Conservation (phyloP, 23 tunicate genomes). For the Styela plicata region DNA sequence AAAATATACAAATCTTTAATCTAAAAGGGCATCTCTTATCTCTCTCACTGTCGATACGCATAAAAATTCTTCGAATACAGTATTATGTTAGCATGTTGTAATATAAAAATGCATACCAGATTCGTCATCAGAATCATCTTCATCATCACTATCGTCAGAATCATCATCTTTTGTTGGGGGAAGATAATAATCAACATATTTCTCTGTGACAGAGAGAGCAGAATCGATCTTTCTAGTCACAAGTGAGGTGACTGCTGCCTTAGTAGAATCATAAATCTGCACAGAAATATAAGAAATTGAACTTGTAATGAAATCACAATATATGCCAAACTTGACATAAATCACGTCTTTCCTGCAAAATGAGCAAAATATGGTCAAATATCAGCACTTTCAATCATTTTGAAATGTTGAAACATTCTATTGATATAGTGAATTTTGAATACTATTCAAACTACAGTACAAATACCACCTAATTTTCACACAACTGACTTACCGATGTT, state of each 20-base stretch:
- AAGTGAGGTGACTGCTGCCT: slow-evolving; percentile 35
- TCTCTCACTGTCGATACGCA: neutral
- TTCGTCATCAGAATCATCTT: slow-evolving; percentile 26
- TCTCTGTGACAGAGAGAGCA: slow-evolving; percentile 59
- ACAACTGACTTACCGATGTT: no score
- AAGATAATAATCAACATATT: slow-evolving; percentile 67
- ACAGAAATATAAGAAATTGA: no score
- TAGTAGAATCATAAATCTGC: slow-evolving; percentile 55
- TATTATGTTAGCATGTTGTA: neutral
- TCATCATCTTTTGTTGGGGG: slow-evolving; percentile 43
- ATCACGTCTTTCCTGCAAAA: no score
- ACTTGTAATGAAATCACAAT: no score
- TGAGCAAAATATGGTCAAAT: no score
- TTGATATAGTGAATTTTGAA: no score
- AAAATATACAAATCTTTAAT: neutral
- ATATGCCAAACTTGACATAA: no score
- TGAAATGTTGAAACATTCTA: no score
- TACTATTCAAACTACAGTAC: no score
- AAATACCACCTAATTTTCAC: no score
- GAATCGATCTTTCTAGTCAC: slow-evolving; percentile 36
- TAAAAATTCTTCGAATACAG: neutral
- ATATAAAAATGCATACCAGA: neutral
- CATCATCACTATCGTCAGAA: slow-evolving; percentile 2
- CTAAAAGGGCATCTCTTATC: neutral
- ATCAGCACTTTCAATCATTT: no score